A percentile compares a stretch with the other conserved stretches of the same genome.
Conservation (phyloP, 2,797 vertebrate genomes). For the Coendou prehensilis region DNA sequence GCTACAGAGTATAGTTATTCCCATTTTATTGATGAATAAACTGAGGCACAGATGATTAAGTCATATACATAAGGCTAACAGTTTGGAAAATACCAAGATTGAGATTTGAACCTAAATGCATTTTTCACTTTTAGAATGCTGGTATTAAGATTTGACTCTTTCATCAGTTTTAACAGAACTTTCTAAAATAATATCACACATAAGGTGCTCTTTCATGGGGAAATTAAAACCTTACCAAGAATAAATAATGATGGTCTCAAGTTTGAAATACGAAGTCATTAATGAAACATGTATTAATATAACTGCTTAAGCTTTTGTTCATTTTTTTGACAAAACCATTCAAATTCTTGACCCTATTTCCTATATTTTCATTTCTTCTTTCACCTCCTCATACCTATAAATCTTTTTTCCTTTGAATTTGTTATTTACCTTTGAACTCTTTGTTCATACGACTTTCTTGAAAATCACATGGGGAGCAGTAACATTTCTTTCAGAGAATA, state of each 20-base stretch:
- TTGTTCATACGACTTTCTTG: neutral
- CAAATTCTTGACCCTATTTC: neutral
- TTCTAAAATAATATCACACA: neutral
- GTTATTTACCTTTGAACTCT: neutral
- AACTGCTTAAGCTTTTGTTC: neutral
- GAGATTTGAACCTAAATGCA: neutral
- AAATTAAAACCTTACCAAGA: neutral
- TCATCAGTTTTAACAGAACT: conserved; percentile 15
- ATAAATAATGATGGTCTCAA: neutral
- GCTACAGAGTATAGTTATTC: neutral
- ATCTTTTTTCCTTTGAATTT: conserved; percentile 39
- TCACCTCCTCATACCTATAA: neutral
- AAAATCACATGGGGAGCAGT: neutral
- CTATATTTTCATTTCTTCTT: neutral
- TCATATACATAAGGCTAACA: neutral
- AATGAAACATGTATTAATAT: neutral
- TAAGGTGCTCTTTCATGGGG: neutral
- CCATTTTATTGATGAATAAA: neutral
- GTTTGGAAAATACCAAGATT: neutral
- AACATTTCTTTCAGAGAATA: neutral
- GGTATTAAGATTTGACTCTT: neutral
- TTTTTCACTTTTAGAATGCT: neutral
- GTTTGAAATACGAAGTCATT: neutral
- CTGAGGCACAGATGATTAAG: neutral
- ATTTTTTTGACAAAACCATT: neutral